phyloP scores from a whole-genome alignment of 1,140 invertebrate genomes.

The Drosophila carrolli region DNA sequence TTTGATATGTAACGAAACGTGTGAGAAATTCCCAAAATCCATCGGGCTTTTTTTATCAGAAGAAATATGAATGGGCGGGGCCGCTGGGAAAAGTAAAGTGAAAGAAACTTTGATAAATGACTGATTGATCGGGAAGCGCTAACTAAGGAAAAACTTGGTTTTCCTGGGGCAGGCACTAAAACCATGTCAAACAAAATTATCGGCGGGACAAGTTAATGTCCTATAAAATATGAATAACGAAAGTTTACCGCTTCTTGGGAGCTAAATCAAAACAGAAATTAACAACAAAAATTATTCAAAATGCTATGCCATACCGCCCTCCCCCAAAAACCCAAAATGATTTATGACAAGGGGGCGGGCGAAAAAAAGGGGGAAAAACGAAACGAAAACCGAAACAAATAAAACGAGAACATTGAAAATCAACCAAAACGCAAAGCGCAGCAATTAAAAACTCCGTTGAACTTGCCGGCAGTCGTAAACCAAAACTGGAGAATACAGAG shows the following conservation, averaged over 20 bases:
- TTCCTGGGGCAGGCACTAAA: conserved; percentile 37
- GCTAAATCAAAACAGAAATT: conserved; percentile 62
- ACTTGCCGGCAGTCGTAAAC: conserved; percentile 70
- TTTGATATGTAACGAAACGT: conserved; percentile 68
- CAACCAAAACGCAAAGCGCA: conserved; percentile 49
- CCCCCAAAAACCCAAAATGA: conserved; percentile 51
- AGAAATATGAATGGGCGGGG: conserved; percentile 35
- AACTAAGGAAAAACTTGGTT: conserved; percentile 20
- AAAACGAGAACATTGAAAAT: conserved; percentile 63
- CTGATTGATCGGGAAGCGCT: conserved; percentile 61
- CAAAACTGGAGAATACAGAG: conserved; percentile 33
- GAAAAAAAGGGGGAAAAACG: conserved; percentile 34
- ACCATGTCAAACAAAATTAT: conserved; percentile 58
- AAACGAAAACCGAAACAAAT: conserved; percentile 26
- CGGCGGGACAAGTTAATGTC: conserved; percentile 72
- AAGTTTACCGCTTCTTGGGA: conserved; percentile 24
- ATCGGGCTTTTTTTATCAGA: conserved; percentile 49
- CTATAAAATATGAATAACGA: conserved; percentile 43
- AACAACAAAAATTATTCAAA: conserved; percentile 65
- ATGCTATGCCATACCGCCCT: conserved; percentile 34
- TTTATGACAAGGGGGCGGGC: conserved; percentile 65
- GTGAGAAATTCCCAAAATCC: conserved; percentile 69
- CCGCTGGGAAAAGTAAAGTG: conserved; percentile 35
- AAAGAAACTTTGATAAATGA: conserved; percentile 69
- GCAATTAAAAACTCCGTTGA: conserved; percentile 79